phyloP scores from a whole-genome alignment of 37 sponge, comb jelly and placozoan genomes.

The Eunapius fragilis region DNA sequence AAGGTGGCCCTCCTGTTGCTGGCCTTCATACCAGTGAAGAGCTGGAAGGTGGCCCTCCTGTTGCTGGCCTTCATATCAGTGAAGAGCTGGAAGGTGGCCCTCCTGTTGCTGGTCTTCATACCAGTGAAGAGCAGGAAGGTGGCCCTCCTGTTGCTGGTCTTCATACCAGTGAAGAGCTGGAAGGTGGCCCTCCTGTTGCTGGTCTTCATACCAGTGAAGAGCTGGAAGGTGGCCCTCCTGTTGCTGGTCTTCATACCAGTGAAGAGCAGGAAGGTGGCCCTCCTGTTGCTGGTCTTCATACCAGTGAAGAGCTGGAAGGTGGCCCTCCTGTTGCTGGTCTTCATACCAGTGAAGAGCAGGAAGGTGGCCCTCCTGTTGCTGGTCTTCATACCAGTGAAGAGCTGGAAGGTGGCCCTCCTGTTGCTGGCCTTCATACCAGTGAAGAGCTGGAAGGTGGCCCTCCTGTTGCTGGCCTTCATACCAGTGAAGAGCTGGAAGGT shows the following conservation, averaged over 20 bases:
- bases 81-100: slow-evolving; percentile 56
- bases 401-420: slow-evolving; percentile 62
- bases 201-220: slow-evolving; percentile 48
- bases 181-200: slow-evolving; percentile 68
- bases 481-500: slow-evolving; percentile 58
- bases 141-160: slow-evolving; percentile 61
- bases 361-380: slow-evolving; percentile 68
- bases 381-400: slow-evolving; percentile 48
- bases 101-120: slow-evolving; percentile 62
- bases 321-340: slow-evolving; percentile 61
- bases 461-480: slow-evolving; percentile 60
- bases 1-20: slow-evolving; percentile 68
- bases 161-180: slow-evolving; percentile 55
- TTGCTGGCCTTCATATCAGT: slow-evolving; percentile 59
- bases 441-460: slow-evolving; percentile 56
- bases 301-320: slow-evolving; percentile 58
- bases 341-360: slow-evolving; percentile 54
- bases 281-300: slow-evolving; percentile 62
- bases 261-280: slow-evolving; percentile 55
- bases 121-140: slow-evolving; percentile 56
- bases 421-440: slow-evolving; percentile 57
- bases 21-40: slow-evolving; percentile 46
- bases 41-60: slow-evolving; percentile 62
- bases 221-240: slow-evolving; percentile 62
- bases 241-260: slow-evolving; percentile 59